Base-by-base conservation (phyloP, 2,113 vertebrate genomes). In the Vicugna pacos region DNA sequence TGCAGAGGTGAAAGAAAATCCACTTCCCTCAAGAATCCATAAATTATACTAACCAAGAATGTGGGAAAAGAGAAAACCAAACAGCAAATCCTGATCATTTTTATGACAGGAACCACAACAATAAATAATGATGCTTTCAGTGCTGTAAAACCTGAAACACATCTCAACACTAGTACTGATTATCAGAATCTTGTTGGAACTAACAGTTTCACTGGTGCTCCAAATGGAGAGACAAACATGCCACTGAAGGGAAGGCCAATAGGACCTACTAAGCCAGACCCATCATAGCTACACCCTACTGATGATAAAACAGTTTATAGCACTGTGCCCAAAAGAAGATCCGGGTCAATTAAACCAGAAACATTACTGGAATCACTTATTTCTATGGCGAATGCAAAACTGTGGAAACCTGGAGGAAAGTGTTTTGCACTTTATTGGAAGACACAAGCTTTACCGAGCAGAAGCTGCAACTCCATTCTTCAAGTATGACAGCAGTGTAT, bases 391-490 rank as follows among this genome's bases (percentile, higher is more conserved):
- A 98, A 98, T 75, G 97, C 97, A 77, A 98, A 98, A 94, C 97
- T 95, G 89, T 99, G 99, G 99, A 99, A 99, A 98, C 99, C 99
- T 32, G 99, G 99, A 84, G 99, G 99, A 98, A 99, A 99, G 97
- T 99, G 99, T 97, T 98, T 99, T 97, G 99, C 99, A 81, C 99
- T 99, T 94, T 99, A 99, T 97, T 99, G 99, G 99, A 99, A 98
- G 99, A 99, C 96, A 99, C 96, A 99, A 99, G 99, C 99, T 99
- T 98, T 99, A 99, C 97, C 98, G 99, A 84, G 99, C 99, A 96
- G 99, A 99, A 98, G 99, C 99, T 92, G 99, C 99, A 98, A 99
- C 99, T 58, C 54, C 99, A 99, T 98, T 99, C 99, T 85, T 99
- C 99, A 24, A 99, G 99, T 95, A 99, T 99, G 95, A 99, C 99